Conservation (phyloP, 2,797 vertebrate genomes). For the Poeciliopsis infans region DNA sequence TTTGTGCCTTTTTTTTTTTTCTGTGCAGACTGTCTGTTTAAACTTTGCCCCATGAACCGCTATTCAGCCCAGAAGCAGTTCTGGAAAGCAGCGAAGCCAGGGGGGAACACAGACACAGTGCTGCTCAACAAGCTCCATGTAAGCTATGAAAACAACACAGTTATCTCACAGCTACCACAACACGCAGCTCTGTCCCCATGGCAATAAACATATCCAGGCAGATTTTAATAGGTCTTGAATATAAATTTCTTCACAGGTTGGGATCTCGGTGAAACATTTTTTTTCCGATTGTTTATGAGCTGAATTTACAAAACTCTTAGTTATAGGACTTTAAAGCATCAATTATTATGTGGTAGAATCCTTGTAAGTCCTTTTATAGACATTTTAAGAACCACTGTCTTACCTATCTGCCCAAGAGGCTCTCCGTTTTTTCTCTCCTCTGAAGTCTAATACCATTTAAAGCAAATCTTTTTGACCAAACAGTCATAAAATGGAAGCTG, state of each 20-base stretch:
- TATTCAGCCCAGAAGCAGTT: slow-evolving; percentile 99
- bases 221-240: neutral
- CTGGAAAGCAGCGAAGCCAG: slow-evolving; percentile 98
- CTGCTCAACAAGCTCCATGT: slow-evolving; percentile 97
- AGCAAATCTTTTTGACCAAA: slow-evolving; percentile 61
- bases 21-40: slow-evolving; percentile 93
- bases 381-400: slow-evolving; percentile 36
- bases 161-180: slow-evolving; percentile 8
- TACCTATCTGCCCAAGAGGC: slow-evolving; percentile 54
- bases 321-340: slow-evolving; percentile 3
- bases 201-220: neutral
- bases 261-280: no score
- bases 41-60: slow-evolving; percentile 98
- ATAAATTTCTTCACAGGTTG: neutral
- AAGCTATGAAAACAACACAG: slow-evolving; percentile 65
- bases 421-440: slow-evolving; percentile 41
- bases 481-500: slow-evolving; percentile 62
- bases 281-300: neutral
- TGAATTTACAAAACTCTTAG: slow-evolving; percentile 3
- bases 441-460: slow-evolving; percentile 69
- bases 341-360: slow-evolving; percentile 25
- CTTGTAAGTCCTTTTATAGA: slow-evolving; percentile 68
- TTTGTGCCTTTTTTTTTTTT: slow-evolving; percentile 1
- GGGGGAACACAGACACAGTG: slow-evolving; percentile 93
- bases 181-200: slow-evolving; percentile 19